Percentiles rank a stretch among this genome's conserved stretches.
phyloP scores from a whole-genome alignment of 1,140 invertebrate species.

The Calephelis nemesis region DNA sequence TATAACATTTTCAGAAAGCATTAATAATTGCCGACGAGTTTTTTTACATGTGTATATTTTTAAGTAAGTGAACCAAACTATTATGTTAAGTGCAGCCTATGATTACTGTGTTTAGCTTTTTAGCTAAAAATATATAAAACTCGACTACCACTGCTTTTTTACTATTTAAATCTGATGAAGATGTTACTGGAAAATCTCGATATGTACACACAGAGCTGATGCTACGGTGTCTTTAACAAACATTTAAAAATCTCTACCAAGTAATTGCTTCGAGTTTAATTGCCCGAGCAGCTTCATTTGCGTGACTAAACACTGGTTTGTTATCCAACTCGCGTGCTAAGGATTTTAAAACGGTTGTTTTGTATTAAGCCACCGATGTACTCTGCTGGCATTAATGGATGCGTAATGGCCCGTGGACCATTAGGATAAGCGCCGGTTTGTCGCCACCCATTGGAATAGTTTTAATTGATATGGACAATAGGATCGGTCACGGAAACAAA shows the following conservation, averaged over 20 bases:
- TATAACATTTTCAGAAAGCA: too few species aligned
- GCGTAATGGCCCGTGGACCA: conserved; percentile 9
- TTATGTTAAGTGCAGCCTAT: too few species aligned
- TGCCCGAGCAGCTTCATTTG: conserved; percentile 6
- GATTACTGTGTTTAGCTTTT: too few species aligned
- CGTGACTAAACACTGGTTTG: conserved; percentile 12
- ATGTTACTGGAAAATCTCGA: too few species aligned
- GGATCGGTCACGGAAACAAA: conserved; percentile 12
- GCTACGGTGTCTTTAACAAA: neutral
- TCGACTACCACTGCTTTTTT: neutral
- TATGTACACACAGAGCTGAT: too few species aligned
- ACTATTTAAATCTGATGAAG: too few species aligned
- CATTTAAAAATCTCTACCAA: neutral
- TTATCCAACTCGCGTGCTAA: conserved; percentile 7
- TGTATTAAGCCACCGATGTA: conserved; percentile 7
- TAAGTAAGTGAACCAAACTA: too few species aligned
- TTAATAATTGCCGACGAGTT: too few species aligned
- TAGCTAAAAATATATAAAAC: too few species aligned
- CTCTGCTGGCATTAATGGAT: conserved; percentile 7
- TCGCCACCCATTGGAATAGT: conserved; percentile 15
- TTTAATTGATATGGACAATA: conserved; percentile 16
- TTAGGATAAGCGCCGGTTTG: conserved; percentile 15
- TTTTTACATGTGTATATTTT: too few species aligned
- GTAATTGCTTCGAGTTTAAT: neutral
- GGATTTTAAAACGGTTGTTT: conserved; percentile 9